Percentiles rank a stretch among this genome's conserved stretches.
phyloP scores from a whole-genome alignment of 2,113 vertebrate genomes.

The Corythornis cristatus region DNA sequence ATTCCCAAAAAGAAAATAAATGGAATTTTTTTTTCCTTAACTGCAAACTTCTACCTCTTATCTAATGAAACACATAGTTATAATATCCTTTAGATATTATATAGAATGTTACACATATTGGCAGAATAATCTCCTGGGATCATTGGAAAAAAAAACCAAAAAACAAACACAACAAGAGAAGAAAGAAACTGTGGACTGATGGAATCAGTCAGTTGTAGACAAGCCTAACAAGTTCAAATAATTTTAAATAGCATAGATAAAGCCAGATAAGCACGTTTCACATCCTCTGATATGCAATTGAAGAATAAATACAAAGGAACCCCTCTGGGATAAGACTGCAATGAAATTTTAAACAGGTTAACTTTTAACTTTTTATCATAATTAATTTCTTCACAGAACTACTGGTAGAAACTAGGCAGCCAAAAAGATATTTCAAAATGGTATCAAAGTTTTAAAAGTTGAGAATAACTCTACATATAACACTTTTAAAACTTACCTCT shows the following conservation, averaged over 20 bases:
- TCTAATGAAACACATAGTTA: neutral
- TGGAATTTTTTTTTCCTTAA: neutral
- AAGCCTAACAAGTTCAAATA: neutral
- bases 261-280: neutral
- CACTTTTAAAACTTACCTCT: conserved; percentile 63
- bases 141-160: neutral
- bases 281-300: neutral
- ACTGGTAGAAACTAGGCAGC: neutral
- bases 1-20: neutral
- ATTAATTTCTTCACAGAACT: neutral
- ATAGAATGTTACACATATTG: neutral
- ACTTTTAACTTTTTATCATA: neutral
- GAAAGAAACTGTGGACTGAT: neutral
- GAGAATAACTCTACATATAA: neutral
- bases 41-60: neutral
- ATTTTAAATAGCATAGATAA: neutral
- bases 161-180: neutral
- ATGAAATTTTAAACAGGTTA: neutral
- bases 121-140: neutral
- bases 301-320: neutral
- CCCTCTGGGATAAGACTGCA: neutral
- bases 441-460: neutral
- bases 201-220: neutral
- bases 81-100: neutral
- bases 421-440: neutral